Evolutionary conservation across 2,888 invertebrate species (phyloP).

Genomic region (Drosophila setosimentum): DNA sequence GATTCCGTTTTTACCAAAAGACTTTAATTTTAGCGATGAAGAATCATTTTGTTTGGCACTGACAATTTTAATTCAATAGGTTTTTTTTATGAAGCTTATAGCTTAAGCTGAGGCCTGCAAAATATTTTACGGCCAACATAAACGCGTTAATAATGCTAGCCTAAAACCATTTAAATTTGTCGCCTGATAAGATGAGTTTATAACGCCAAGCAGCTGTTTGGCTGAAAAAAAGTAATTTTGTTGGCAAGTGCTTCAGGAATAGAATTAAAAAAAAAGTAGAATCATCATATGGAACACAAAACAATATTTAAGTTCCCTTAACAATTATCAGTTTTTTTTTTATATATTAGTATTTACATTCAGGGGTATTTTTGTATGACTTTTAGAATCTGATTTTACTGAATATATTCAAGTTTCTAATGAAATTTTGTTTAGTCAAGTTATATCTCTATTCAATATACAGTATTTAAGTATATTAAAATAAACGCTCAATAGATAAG

Average conservation of each 20-base stretch:
- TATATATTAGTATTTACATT: background rate
- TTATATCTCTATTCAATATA: background rate
- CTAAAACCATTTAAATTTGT: too few species aligned
- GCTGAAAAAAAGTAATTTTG: background rate
- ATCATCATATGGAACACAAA: background rate
- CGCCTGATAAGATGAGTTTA: too few species aligned
- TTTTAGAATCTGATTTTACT: background rate
- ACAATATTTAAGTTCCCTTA: background rate
- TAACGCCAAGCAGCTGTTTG: too few species aligned
- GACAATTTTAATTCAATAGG: background rate
- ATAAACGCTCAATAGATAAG: background rate
- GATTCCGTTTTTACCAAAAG: background rate
- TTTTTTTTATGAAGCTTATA: too few species aligned
- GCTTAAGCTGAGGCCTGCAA: too few species aligned
- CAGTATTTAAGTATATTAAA: background rate
- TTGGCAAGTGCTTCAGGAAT: background rate
- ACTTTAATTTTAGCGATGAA: background rate
- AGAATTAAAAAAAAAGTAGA: background rate
- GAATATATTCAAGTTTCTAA: background rate
- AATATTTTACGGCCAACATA: too few species aligned
- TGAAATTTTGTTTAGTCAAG: background rate
- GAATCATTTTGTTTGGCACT: background rate
- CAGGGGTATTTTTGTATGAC: background rate
- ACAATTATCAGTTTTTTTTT: background rate
- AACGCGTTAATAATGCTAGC: too few species aligned